phyloP scores from a whole-genome alignment of 2,113 vertebrate species.

The Ailuropoda melanoleuca region DNA sequence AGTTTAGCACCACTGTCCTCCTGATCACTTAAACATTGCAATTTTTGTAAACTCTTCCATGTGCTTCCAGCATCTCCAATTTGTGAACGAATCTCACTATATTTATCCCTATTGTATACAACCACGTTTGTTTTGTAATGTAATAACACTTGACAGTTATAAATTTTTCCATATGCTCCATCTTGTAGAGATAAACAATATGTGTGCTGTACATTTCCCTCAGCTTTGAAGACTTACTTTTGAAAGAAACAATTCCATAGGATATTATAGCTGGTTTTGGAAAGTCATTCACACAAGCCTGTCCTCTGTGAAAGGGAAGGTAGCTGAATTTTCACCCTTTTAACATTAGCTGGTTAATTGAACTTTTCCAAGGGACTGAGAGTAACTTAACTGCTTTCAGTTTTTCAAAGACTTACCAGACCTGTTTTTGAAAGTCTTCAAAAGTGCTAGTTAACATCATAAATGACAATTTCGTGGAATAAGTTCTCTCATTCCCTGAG shows the following conservation, averaged over 20 bases:
- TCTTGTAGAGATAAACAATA: conserved; percentile 70
- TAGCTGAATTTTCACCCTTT: conserved; percentile 28
- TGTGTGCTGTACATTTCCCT: conserved; percentile 48
- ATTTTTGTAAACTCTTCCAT: conserved; percentile 63
- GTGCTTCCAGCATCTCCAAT: conserved; percentile 43
- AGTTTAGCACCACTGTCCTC: neutral
- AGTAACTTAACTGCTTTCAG: neutral
- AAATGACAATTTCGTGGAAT: conserved; percentile 46
- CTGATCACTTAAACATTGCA: neutral
- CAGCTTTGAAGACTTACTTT: conserved; percentile 68
- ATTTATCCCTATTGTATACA: conserved; percentile 33
- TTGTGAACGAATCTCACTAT: conserved; percentile 17
- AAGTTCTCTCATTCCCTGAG: conserved; percentile 45
- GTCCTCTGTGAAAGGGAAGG: conserved; percentile 40
- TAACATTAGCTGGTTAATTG: conserved; percentile 37
- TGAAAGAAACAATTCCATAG: conserved; percentile 67
- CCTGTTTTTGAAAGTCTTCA: conserved; percentile 51
- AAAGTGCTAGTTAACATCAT: conserved; percentile 37
- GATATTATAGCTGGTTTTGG: conserved; percentile 52
- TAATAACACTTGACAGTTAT: conserved; percentile 59
- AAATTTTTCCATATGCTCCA: conserved; percentile 62
- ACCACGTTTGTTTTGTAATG: conserved; percentile 57
- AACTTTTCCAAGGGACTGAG: conserved; percentile 11
- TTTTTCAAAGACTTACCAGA: conserved; percentile 61
- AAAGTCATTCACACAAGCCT: conserved; percentile 18